Evolutionary conservation across 1,140 invertebrate genomes (phyloP).

Genomic region (Agrypnia vestita): DNA sequence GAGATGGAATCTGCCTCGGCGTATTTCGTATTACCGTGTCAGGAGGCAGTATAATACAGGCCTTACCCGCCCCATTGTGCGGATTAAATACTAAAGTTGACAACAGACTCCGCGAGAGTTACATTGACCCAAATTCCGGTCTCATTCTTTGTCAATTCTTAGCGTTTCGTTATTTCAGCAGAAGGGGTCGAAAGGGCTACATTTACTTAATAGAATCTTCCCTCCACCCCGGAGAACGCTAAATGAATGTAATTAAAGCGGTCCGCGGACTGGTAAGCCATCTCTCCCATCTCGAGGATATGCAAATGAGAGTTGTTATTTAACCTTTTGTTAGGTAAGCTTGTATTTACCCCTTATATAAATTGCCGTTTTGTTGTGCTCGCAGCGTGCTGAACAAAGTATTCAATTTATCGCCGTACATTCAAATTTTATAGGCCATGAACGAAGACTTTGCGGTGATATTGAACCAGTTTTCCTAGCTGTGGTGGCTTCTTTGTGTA

Average conservation of each 20-base stretch:
- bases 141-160: conserved; percentile 33
- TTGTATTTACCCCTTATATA: conserved; percentile 33
- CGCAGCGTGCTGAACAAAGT: conserved; percentile 44
- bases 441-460: conserved; percentile 46
- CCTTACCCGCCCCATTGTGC: neutral
- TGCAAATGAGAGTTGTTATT: conserved; percentile 61
- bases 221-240: conserved; percentile 53
- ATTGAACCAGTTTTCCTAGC: conserved; percentile 39
- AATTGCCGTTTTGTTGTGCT: conserved; percentile 38
- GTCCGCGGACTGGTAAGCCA: conserved; percentile 54
- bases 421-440: conserved; percentile 52
- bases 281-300: conserved; percentile 53
- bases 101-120: conserved; percentile 2
- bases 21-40: neutral
- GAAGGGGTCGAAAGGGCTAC: conserved; percentile 50
- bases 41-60: neutral
- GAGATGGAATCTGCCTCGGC: neutral
- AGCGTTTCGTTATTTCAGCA: conserved; percentile 45
- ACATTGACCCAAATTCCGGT: conserved; percentile 58
- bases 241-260: conserved; percentile 61
- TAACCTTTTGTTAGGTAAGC: conserved; percentile 54
- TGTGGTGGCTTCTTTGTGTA: conserved; percentile 35
- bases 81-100: conserved; percentile 14
- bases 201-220: conserved; percentile 59
- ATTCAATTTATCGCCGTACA: conserved; percentile 53